These are phyloP conservation scores for Tinea pellionella DNA, from an alignment of 2,888 invertebrate genomes.

Conservation along the genomic window DNA sequence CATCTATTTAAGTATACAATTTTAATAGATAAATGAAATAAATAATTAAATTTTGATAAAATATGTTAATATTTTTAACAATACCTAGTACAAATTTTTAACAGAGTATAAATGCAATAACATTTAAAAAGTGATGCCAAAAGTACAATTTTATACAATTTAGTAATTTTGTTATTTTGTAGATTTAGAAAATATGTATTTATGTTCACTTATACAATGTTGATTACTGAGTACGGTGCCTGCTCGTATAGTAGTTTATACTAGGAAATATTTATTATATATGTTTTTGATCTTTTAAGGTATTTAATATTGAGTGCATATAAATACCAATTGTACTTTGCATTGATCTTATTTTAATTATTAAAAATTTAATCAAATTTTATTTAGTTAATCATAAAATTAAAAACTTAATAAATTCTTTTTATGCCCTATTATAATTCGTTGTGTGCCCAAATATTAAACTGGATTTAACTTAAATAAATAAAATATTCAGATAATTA, in stretches of 20 bases:
- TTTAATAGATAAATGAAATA: conserved; percentile 13
- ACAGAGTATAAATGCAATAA: not conserved
- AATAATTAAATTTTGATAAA: not conserved
- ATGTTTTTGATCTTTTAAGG: too few species aligned
- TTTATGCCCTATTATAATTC: too few species aligned
- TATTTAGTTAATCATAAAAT: too few species aligned
- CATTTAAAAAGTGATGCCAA: conserved; percentile 13
- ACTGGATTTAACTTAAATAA: too few species aligned
- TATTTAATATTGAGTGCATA: too few species aligned
- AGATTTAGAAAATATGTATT: not conserved
- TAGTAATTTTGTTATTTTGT: not conserved
- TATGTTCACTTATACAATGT: not conserved
- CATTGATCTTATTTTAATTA: too few species aligned
- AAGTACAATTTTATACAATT: conserved; percentile 13
- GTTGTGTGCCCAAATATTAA: too few species aligned
- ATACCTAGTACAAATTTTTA: not conserved
- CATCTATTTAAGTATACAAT: not conserved
- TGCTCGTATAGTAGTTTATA: not conserved
- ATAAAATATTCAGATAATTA: too few species aligned
- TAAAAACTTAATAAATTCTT: too few species aligned
- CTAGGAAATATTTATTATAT: not conserved
- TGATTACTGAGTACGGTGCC: not conserved
- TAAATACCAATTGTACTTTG: too few species aligned
- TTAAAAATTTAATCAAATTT: too few species aligned
- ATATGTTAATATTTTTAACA: not conserved